Percentiles rank a stretch among this genome's conserved stretches.
Evolutionary conservation across 2,888 invertebrate genomes (phyloP).

Genomic region (Ptychoptera contaminata): DNA sequence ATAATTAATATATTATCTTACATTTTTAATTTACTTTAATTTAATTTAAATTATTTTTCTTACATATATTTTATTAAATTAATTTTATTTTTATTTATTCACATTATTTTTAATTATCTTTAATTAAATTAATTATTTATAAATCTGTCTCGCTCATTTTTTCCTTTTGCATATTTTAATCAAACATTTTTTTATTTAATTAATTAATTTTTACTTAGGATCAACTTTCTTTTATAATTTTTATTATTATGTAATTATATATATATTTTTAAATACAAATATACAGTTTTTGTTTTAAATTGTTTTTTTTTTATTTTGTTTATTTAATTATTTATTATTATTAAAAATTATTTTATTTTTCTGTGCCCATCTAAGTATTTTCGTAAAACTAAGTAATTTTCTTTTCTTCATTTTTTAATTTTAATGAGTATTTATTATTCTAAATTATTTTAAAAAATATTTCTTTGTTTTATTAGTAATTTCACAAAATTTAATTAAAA

Average conservation of each 20-base stretch:
- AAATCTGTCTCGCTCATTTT: constrained; percentile 8
- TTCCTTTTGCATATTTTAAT: constrained; percentile 8
- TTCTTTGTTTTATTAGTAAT: no score
- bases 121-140: constrained; percentile 5
- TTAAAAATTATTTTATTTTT: no score
- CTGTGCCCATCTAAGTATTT: constrained; percentile 1
- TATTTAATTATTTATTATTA: no score
- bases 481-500: no score
- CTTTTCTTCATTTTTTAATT: constrained; percentile 2
- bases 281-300: constrained; percentile 9
- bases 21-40: constrained; percentile 10
- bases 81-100: constrained; percentile 7
- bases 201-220: neutral
- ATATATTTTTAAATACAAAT: constrained; percentile 7
- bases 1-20: constrained; percentile 7
- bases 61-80: constrained; percentile 8
- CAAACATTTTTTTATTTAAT: constrained; percentile 7
- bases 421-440: constrained; percentile 12
- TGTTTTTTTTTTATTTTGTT: constrained; percentile 10
- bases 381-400: neutral
- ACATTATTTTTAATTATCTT: constrained; percentile 6
- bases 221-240: constrained; percentile 6
- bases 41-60: constrained; percentile 13
- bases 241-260: constrained; percentile 7
- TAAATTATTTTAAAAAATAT: constrained; percentile 6